These are phyloP conservation scores for Thymelicus sylvestris DNA, from an alignment of 2,888 invertebrate species.

Conservation along the genomic window DNA sequence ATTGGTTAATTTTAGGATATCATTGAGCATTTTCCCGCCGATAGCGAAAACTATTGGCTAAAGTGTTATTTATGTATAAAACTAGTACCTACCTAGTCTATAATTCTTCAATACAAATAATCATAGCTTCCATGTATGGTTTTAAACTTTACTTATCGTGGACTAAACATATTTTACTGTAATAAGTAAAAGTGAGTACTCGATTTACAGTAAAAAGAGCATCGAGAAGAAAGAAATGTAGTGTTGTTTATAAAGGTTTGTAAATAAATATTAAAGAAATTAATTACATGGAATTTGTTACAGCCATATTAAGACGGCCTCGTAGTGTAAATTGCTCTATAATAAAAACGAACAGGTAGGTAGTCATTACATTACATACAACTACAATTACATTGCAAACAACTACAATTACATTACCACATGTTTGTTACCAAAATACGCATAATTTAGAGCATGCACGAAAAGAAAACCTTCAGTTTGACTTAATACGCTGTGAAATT, in stretches of 20 bases:
- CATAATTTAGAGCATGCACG: background rate
- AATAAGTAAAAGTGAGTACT: too few relatives aligned
- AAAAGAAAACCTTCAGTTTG: background rate
- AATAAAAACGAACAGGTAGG: background rate
- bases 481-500: background rate
- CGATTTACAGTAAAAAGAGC: too few relatives aligned
- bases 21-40: background rate
- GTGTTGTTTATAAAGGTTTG: background rate
- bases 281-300: background rate
- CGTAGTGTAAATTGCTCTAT: background rate
- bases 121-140: too few relatives aligned
- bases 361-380: slow-evolving; percentile 11
- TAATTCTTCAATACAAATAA: too few relatives aligned
- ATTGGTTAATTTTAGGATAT: slow-evolving; percentile 22
- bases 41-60: background rate
- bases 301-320: background rate
- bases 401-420: slow-evolving; percentile 11
- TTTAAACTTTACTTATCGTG: too few relatives aligned
- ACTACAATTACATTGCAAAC: slow-evolving; percentile 14
- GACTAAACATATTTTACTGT: too few relatives aligned
- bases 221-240: too few relatives aligned
- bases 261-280: background rate
- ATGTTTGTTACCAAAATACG: background rate
- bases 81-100: too few relatives aligned
- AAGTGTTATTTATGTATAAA: too few relatives aligned